Conservation (phyloP, 1,140 invertebrate genomes). For the Diploscapter pachys region DNA sequence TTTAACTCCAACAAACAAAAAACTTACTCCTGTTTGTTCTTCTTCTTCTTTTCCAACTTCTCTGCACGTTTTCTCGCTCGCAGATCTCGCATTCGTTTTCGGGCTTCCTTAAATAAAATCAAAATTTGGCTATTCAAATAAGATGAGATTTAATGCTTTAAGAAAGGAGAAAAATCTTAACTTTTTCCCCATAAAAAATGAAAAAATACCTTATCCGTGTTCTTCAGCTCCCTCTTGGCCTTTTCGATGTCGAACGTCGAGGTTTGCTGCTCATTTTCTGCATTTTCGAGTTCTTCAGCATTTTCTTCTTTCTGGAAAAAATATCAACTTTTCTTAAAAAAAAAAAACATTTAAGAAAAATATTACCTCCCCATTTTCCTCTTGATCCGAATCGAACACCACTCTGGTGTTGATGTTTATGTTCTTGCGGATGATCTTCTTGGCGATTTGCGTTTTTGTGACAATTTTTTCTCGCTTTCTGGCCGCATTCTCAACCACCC, state of each 20-base stretch:
- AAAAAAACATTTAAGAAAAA: slow-evolving; percentile 5
- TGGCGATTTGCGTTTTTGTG: slow-evolving; percentile 43
- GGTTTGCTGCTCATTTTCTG: slow-evolving; percentile 8
- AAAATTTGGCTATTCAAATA: too few species aligned
- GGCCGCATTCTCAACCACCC: neutral
- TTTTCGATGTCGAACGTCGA: slow-evolving; percentile 37
- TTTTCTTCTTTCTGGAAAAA: neutral
- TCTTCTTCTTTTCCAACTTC: slow-evolving; percentile 11
- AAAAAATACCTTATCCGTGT: slow-evolving; percentile 30
- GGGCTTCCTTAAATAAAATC: too few species aligned
- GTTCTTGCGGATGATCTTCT: slow-evolving; percentile 43
- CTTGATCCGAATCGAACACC: slow-evolving; percentile 46
- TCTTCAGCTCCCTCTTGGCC: slow-evolving; percentile 35
- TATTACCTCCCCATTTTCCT: slow-evolving; percentile 16
- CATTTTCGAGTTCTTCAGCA: slow-evolving; percentile 10
- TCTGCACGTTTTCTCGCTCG: slow-evolving; percentile 4
- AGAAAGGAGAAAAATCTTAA: too few species aligned
- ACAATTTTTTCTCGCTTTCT: slow-evolving; percentile 37
- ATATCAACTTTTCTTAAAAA: slow-evolving; percentile 17
- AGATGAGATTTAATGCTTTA: too few species aligned
- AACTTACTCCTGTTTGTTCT: slow-evolving; percentile 9
- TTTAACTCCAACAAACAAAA: too few species aligned
- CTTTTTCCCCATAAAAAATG: slow-evolving; percentile 3
- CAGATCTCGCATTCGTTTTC: neutral
- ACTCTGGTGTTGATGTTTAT: slow-evolving; percentile 40